Evolutionary conservation across 2,113 vertebrate genomes (phyloP).

Genomic region (Ctenomys sociabilis): DNA sequence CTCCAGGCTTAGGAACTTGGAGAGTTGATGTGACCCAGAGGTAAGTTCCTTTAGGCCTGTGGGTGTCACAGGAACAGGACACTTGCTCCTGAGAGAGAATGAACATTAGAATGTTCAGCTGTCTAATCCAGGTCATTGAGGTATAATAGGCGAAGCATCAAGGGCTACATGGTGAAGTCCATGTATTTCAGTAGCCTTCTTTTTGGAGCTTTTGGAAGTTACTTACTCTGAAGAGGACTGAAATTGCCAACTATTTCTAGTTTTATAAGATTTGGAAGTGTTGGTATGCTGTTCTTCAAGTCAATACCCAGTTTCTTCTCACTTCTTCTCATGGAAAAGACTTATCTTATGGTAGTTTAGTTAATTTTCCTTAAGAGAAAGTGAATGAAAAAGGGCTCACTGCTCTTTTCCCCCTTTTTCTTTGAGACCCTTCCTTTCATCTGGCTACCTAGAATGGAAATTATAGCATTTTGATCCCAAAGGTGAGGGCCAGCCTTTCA

Average conservation of each 20-base stretch:
- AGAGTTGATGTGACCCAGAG: slow-evolving; percentile 66
- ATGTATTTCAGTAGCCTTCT: not conserved
- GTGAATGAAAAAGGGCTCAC: too few species aligned
- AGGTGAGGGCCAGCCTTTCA: not conserved
- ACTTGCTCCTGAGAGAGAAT: not conserved
- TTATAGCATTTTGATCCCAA: not conserved
- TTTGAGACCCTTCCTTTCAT: not conserved
- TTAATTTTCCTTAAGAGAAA: not conserved
- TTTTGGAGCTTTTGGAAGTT: not conserved
- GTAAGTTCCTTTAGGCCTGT: slow-evolving; percentile 16
- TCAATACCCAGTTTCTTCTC: not conserved
- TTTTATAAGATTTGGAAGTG: slow-evolving; percentile 6
- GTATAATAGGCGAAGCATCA: not conserved
- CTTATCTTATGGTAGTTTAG: not conserved
- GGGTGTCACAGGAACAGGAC: slow-evolving; percentile 1
- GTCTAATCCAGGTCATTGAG: not conserved
- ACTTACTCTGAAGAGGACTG: not conserved
- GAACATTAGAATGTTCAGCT: not conserved
- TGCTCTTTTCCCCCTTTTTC: not conserved
- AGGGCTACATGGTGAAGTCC: not conserved
- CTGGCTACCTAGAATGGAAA: not conserved
- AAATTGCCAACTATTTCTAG: not conserved
- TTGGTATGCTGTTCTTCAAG: not conserved
- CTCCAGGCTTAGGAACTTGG: slow-evolving; percentile 69
- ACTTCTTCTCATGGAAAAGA: not conserved